Evolutionary conservation across 2,888 invertebrate genomes (phyloP).

Genomic region (Torymus texanus): DNA sequence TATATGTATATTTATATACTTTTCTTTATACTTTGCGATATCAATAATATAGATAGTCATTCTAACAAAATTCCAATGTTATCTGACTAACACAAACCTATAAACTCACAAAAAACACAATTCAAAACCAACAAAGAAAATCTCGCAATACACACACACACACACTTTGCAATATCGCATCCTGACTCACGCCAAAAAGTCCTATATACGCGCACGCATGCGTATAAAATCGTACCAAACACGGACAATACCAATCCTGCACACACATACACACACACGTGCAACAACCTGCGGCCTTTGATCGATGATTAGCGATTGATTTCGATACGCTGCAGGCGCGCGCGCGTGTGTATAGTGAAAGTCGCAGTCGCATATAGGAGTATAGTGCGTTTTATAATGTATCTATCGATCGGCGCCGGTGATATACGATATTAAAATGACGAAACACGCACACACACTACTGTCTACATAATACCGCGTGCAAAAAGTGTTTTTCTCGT

Average conservation of each 20-base stretch:
- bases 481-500: slow-evolving; percentile 23
- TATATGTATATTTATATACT: too few relatives aligned
- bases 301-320: slow-evolving; percentile 32
- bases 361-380: neutral
- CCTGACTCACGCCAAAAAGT: neutral
- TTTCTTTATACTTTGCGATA: too few relatives aligned
- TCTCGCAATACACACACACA: neutral
- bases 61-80: neutral
- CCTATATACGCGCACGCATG: neutral
- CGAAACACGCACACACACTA: slow-evolving; percentile 22
- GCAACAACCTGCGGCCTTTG: slow-evolving; percentile 18
- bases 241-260: neutral
- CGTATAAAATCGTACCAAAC: neutral
- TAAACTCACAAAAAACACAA: slow-evolving; percentile 6
- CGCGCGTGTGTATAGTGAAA: slow-evolving; percentile 26
- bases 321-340: neutral
- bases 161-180: slow-evolving; percentile 7
- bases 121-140: slow-evolving; percentile 18
- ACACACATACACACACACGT: neutral
- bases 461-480: neutral
- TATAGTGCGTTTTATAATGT: slow-evolving; percentile 29
- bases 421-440: slow-evolving; percentile 51
- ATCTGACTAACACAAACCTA: neutral
- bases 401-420: slow-evolving; percentile 30
- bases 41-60: neutral